These are phyloP conservation scores for Medauroidea extradentata DNA, from an alignment of 1,140 invertebrate genomes.

Conservation along the genomic window DNA sequence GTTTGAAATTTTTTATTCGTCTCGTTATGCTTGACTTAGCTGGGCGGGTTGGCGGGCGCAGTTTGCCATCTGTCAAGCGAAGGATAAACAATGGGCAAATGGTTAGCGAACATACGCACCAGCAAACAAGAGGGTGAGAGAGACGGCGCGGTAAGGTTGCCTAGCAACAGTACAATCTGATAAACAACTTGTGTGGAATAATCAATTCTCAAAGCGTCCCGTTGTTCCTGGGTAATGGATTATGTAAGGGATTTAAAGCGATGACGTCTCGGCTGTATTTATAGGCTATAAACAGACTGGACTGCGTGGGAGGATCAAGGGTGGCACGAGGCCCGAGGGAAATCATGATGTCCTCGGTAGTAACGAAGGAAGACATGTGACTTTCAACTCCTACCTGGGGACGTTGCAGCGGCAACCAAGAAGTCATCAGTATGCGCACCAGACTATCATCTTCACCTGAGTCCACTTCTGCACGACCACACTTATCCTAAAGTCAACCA, in stretches of 20 bases:
- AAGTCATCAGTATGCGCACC: no score
- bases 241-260: constrained; percentile 25
- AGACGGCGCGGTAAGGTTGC: constrained; percentile 14
- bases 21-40: constrained; percentile 22
- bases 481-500: no score
- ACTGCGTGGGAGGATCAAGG: not conserved
- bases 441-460: no score
- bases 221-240: constrained; percentile 24
- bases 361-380: no score
- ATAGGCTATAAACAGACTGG: constrained; percentile 20
- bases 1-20: constrained; percentile 22
- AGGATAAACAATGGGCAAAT: constrained; percentile 37
- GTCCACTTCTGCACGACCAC: no score
- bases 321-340: no score
- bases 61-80: constrained; percentile 34
- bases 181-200: constrained; percentile 31
- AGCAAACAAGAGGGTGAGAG: no score
- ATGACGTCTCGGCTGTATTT: constrained; percentile 23
- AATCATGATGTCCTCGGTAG: no score
- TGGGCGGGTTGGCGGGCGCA: constrained; percentile 21
- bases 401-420: no score
- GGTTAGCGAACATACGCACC: constrained; percentile 17
- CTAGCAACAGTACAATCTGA: constrained; percentile 28
- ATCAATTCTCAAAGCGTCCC: constrained; percentile 28
- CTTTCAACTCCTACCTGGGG: no score